These are phyloP conservation scores for Synanthedon andrenaeformis DNA, from an alignment of 2,888 invertebrate species.

Conservation along the genomic window DNA sequence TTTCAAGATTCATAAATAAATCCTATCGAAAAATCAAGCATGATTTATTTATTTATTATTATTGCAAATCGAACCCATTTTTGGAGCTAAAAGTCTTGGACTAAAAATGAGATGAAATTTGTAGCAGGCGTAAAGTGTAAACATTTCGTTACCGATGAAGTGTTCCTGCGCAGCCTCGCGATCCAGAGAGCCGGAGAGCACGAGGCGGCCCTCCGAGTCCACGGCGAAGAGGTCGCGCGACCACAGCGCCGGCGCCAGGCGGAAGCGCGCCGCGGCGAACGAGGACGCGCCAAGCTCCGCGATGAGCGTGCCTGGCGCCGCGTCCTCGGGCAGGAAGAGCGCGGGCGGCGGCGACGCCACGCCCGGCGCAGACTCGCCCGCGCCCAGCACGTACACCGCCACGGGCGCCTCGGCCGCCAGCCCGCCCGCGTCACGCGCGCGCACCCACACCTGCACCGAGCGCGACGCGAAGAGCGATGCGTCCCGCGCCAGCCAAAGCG, in stretches of 20 bases:
- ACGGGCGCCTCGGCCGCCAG: slow-evolving; percentile 87
- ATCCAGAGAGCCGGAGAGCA: slow-evolving; percentile 79
- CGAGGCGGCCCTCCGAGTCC: slow-evolving; percentile 80
- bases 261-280: slow-evolving; percentile 4
- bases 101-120: no score
- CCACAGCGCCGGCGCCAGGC: slow-evolving; percentile 43
- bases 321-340: slow-evolving; percentile 83
- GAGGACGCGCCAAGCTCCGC: slow-evolving; percentile 27
- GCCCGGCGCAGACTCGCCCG: slow-evolving; percentile 77
- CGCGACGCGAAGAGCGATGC: slow-evolving; percentile 75
- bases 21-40: no score
- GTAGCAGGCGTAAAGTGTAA: no score
- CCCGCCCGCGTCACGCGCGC: slow-evolving; percentile 87
- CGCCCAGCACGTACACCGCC: slow-evolving; percentile 80
- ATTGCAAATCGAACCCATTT: no score
- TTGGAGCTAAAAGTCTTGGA: no score
- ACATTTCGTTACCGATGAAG: slow-evolving; percentile 69
- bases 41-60: no score
- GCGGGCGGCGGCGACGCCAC: slow-evolving; percentile 81
- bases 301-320: slow-evolving; percentile 60
- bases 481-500: slow-evolving; percentile 75
- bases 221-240: slow-evolving; percentile 77
- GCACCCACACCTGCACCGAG: slow-evolving; percentile 88
- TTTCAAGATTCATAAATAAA: no score
- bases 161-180: slow-evolving; percentile 79